phyloP scores from a whole-genome alignment of 1,140 invertebrate genomes.

The Lysiphlebus fabarum region DNA sequence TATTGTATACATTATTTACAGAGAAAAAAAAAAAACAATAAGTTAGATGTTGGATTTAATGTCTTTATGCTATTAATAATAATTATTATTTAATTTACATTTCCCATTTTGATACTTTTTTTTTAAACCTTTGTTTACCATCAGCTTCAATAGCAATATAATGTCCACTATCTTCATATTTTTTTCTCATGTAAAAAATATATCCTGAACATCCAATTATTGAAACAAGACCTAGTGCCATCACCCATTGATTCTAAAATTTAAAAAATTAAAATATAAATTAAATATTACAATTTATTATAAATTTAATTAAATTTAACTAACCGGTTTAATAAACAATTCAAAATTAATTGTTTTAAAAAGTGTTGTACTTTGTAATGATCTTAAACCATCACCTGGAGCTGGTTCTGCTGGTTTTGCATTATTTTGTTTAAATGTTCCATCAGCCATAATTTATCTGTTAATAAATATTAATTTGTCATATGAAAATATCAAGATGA shows the following conservation, averaged over 20 bases:
- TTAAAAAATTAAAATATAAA: slow-evolving; percentile 15
- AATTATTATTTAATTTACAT: slow-evolving; percentile 16
- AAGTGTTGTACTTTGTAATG: slow-evolving; percentile 65
- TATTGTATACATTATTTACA: too few species aligned
- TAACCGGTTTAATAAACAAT: slow-evolving; percentile 78
- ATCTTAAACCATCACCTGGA: slow-evolving; percentile 76
- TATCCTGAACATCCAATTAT: slow-evolving; percentile 66
- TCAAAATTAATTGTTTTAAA: slow-evolving; percentile 80
- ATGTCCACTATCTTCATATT: slow-evolving; percentile 73
- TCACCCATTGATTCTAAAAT: slow-evolving; percentile 77
- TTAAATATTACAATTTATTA: slow-evolving; percentile 2
- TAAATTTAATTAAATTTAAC: slow-evolving; percentile 19
- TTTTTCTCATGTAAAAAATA: slow-evolving; percentile 74
- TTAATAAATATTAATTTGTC: not conserved
- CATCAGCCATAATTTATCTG: not conserved
- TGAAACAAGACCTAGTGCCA: slow-evolving; percentile 69
- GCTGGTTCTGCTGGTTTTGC: slow-evolving; percentile 32
- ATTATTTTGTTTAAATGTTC: not conserved
- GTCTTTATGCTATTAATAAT: too few species aligned
- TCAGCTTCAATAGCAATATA: slow-evolving; percentile 72
- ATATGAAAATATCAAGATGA: too few species aligned
- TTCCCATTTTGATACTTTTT: slow-evolving; percentile 78
- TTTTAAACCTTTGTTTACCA: slow-evolving; percentile 69
- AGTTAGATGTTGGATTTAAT: too few species aligned
- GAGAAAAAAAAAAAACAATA: too few species aligned